These are phyloP conservation scores for Agapornis canus DNA, from an alignment of 2,797 vertebrate species.

Conservation along the genomic window DNA sequence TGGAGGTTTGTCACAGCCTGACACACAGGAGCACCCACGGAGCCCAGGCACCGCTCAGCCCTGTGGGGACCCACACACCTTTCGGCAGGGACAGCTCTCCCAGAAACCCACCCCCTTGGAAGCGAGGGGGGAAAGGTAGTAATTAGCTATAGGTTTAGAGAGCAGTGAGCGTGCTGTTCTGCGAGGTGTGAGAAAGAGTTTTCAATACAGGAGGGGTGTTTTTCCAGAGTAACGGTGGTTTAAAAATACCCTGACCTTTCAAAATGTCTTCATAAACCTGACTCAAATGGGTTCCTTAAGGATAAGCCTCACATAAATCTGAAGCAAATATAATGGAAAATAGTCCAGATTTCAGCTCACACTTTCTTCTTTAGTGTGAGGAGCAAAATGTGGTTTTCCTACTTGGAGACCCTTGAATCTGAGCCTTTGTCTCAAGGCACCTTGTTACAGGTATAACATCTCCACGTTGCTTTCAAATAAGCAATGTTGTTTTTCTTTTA, in stretches of 20 bases:
- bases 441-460: background rate
- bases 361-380: background rate
- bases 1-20: background rate
- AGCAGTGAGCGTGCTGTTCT: background rate
- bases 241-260: constrained; percentile 16
- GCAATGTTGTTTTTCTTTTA: accelerated
- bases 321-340: background rate
- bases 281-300: background rate
- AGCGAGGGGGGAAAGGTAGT: background rate
- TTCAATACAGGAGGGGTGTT: background rate
- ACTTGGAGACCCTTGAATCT: background rate
- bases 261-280: constrained; percentile 9
- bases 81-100: background rate
- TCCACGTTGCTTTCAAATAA: background rate
- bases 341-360: background rate
- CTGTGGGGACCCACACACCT: accelerated
- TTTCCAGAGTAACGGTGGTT: background rate
- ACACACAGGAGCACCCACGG: accelerated
- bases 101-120: background rate
- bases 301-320: background rate
- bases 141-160: background rate
- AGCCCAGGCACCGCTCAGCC: background rate
- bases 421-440: background rate
- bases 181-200: background rate
- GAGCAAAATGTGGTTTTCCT: background rate